Percentiles rank a stretch among this genome's conserved stretches.
Evolutionary conservation across 2,888 invertebrate species (phyloP).

Genomic region (Strigamia transsilvanica): DNA sequence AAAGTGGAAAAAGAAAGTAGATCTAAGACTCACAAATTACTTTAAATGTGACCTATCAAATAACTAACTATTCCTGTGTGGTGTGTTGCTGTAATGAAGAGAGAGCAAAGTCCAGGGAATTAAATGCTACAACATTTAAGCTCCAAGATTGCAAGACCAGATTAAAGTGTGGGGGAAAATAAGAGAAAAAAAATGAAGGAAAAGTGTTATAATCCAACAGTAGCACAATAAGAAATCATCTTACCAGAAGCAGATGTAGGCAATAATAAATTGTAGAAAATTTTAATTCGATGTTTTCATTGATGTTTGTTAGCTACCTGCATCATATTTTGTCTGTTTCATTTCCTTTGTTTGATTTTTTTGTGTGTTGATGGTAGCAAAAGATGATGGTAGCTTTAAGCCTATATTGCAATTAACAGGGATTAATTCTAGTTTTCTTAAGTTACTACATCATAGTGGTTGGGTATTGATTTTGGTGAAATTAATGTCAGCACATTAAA

Average conservation of each 20-base stretch:
- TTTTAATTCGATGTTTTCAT: background rate
- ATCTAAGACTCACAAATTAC: constrained; percentile 20
- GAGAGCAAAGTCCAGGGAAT: constrained; percentile 26
- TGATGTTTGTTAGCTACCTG: background rate
- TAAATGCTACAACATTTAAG: constrained; percentile 32
- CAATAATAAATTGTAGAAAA: no score
- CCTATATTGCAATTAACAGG: constrained; percentile 25
- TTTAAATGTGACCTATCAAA: constrained; percentile 32
- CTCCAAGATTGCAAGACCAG: background rate
- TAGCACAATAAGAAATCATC: no score
- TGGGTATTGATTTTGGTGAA: background rate
- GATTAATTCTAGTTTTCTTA: background rate
- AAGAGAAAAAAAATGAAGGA: background rate
- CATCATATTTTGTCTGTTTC: background rate
- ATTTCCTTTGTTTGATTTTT: background rate
- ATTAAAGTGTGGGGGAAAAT: background rate
- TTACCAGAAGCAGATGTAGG: no score
- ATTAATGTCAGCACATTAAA: background rate
- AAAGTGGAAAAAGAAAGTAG: background rate
- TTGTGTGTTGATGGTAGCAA: background rate
- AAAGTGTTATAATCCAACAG: background rate
- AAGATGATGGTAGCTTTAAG: constrained; percentile 30
- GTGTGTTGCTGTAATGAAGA: background rate
- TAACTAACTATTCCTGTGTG: constrained; percentile 13
- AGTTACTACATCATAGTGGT: background rate